phyloP scores from a whole-genome alignment of 1,140 invertebrate species.

The Meteorus sp. region DNA sequence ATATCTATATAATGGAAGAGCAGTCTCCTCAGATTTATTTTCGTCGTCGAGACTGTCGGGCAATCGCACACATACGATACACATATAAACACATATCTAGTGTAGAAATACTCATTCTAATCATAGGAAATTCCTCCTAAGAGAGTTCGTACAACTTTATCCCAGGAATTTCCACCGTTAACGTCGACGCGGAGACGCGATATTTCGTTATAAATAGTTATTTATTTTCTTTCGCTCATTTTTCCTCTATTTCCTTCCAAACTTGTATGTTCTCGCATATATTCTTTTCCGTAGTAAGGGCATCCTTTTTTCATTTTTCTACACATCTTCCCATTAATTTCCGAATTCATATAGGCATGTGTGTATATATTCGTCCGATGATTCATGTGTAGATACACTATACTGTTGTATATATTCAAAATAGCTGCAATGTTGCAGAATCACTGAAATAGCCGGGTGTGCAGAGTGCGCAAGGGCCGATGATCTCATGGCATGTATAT shows the following conservation, averaged over 20 bases:
- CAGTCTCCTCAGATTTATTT: conserved; percentile 35
- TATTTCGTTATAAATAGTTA: conserved; percentile 13
- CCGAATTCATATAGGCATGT: conserved; percentile 24
- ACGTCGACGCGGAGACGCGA: background rate
- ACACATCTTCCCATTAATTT: background rate
- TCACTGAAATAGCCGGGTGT: conserved; percentile 47
- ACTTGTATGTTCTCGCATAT: too few species aligned
- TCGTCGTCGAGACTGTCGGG: background rate
- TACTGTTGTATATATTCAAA: conserved; percentile 46
- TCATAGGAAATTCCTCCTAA: conserved; percentile 52
- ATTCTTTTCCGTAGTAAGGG: too few species aligned
- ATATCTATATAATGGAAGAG: too few species aligned
- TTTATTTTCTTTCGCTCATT: conserved; percentile 18
- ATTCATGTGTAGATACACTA: too few species aligned
- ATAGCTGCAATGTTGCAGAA: conserved; percentile 49
- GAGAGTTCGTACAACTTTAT: conserved; percentile 28
- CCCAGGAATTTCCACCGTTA: conserved; percentile 12
- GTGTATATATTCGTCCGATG: conserved; percentile 32
- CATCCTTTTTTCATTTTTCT: background rate
- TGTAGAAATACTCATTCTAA: conserved; percentile 53
- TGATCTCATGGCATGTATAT: conserved; percentile 38
- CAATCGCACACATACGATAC: conserved; percentile 21
- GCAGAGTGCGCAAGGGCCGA: conserved; percentile 40
- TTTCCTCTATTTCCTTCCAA: background rate
- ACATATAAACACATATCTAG: conserved; percentile 29